A percentile compares a stretch with the other conserved stretches of the same genome.
Conservation (phyloP, 2,113 vertebrate genomes). For the Mesoclemmys tuberculata region DNA sequence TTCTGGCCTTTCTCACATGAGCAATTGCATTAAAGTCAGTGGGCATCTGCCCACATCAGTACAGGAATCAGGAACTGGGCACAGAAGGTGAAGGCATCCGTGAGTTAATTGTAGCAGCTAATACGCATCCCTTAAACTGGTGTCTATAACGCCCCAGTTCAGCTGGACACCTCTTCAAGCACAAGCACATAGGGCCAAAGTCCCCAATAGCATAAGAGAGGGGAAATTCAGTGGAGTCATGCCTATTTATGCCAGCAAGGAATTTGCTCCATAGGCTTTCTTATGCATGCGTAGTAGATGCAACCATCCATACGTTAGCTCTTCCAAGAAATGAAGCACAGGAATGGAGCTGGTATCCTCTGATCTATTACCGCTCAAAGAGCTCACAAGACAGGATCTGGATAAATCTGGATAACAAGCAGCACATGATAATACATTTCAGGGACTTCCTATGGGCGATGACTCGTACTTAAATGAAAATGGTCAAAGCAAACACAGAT, state of each 20-base stretch:
- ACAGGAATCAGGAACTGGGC: neutral
- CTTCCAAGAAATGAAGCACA: neutral
- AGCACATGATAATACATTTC: neutral
- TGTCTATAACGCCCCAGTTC: neutral
- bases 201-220: neutral
- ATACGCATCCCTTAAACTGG: neutral
- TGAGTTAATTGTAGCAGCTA: fast-evolving
- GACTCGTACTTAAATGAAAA: neutral
- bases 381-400: neutral
- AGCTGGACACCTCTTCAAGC: neutral
- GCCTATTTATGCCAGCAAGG: fast-evolving
- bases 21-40: neutral
- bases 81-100: fast-evolving
- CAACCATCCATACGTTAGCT: neutral
- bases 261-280: fast-evolving
- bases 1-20: neutral
- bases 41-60: neutral
- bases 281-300: neutral
- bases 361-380: neutral
- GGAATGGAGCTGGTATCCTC: neutral
- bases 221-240: neutral
- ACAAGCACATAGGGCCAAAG: neutral
- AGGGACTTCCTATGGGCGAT: neutral
- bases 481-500: neutral
- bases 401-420: neutral